phyloP scores from a whole-genome alignment of 2,888 invertebrate genomes.

The Caenorhabditis angaria region DNA sequence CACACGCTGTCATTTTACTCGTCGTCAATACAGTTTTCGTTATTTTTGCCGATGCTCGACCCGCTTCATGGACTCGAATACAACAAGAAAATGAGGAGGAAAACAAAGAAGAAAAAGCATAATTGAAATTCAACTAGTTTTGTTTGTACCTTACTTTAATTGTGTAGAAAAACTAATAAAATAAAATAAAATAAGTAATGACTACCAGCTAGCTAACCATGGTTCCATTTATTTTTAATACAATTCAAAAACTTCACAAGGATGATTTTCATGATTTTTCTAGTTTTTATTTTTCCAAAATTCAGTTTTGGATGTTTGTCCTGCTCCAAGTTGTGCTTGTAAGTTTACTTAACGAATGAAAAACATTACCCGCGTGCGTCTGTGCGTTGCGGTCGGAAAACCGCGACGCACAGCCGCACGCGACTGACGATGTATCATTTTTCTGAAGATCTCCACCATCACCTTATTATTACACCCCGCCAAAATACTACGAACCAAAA shows the following conservation, averaged over 20 bases:
- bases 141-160: too few species aligned
- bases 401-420: too few species aligned
- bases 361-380: too few species aligned
- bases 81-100: background rate
- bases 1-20: conserved; percentile 44
- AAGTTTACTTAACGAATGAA: background rate
- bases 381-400: too few species aligned
- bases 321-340: background rate
- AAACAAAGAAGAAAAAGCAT: background rate
- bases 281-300: background rate
- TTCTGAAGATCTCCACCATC: background rate
- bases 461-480: background rate
- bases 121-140: too few species aligned
- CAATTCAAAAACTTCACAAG: background rate
- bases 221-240: background rate
- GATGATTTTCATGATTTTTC: background rate
- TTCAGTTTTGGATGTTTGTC: background rate
- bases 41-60: conserved; percentile 42
- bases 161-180: too few species aligned
- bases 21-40: conserved; percentile 42
- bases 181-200: background rate
- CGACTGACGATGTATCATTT: too few species aligned
- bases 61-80: conserved; percentile 33
- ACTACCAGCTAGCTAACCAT: background rate
- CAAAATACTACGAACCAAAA: background rate